Evolutionary conservation across 2,113 vertebrate genomes (phyloP), one percentile per base, ranked within the genome.

Genomic region (Rhea americana): DNA sequence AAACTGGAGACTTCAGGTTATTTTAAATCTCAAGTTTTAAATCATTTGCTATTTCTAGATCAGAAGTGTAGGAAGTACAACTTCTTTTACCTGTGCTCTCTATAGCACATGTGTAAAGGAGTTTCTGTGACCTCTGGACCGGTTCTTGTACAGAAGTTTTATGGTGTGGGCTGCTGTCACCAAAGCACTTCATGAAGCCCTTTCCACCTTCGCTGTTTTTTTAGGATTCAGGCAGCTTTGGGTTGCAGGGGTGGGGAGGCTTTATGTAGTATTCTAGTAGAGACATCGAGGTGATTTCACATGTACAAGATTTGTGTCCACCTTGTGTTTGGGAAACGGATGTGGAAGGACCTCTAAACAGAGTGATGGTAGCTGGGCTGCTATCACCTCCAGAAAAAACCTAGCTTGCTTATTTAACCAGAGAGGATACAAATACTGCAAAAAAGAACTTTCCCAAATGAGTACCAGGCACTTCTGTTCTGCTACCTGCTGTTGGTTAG

Each of bases 201-300:
- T 81, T 84, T 84, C 15, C 5, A 6, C 7, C 30, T 77, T 75
- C 20, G 21, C 9, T 1, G 4, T 80, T 58, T 43, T 43, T 43
- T 26, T 13, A 73, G 53, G 65, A 11, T 58, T 15, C 20, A 55
- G 78, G 32, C 28, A 85, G 0, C 4, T 18, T 4, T 45, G 30
- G 4, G 2, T 79, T 35, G 35, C 6, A 35, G 35, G 35, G 35
- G 35, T 35, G 35, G 26, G 30, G 18, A 26, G 10, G 6, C 63
- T 79, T 26, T 85, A 18, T 5, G 0, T 25, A 16, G 26, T 59
- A 35, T 81, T 90, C 70, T n/a, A 67, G 61, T n/a, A 59, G 50
- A 61, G 35, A 58, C 30, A 2, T 2, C 5, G 0, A 0, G 6
- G 18, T 37, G 19, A 25, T 79, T 55, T 84, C 13, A 25, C 1